Base-by-base conservation (phyloP, 2,113 vertebrate species). In the Laterallus jamaicensis region DNA sequence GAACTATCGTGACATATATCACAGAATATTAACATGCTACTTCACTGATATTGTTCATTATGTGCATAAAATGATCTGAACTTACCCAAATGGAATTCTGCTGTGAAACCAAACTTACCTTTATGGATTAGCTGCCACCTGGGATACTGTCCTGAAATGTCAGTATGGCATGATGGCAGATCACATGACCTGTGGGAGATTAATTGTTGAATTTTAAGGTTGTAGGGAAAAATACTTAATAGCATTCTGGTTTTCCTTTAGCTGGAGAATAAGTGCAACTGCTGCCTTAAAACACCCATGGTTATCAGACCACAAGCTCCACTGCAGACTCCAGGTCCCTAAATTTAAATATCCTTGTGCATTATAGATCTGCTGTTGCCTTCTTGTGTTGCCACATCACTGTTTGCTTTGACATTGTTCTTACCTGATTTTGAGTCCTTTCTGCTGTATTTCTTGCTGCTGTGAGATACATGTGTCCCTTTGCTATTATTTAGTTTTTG, bases 231-330 rank as follows among this genome's bases (percentile, higher is more conserved):
- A 49, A 82, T 9, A 20, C 19, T 86, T 63, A 78, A 49, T 39
- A 63, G 31, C 35, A 56, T 92, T 96, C 90, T 96, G 59, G 69
- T 96, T 83, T 97, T 82, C 93, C 42, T 97, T 82, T 88, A 99
- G 99, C 89, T 99, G 99, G 99, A 98, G 99, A 94, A 99, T 99
- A 98, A 99, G 99, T 56, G 99, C 99, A 19, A 98, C 98, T 17
- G 98, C 99, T 97, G 98, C 99, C 42, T 98, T 99, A 93, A 98
- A 98, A 91, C 99, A 99, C 90, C 98, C 98, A 32, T 99, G 99
- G 99, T 96, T 99, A 82, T 98, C 99, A 69, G 99, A 99, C 93
- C 98, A 93, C 88, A 97, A 90, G 82, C 98, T 99, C 91, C 99
- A 99, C 97, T 96, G 95, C 84, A 98, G 96, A 77, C 98, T 99